Evolutionary conservation across 2,797 vertebrate genomes (phyloP).

Genomic region (Coregonus suidteri): DNA sequence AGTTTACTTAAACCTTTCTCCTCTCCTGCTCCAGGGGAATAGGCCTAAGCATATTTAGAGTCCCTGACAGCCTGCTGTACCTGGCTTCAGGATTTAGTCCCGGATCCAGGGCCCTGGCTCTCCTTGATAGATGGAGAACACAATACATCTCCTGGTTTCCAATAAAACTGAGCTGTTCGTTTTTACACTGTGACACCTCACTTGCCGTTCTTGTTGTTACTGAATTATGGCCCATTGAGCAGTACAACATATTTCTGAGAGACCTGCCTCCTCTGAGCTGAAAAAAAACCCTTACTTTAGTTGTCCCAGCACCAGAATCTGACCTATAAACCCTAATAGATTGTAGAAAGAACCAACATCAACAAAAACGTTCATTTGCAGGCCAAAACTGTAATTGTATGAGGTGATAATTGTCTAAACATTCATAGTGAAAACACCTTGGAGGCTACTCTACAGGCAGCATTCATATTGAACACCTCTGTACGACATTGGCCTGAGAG

Average conservation of each 20-base stretch:
- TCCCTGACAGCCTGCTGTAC: constrained; percentile 65
- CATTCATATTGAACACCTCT: not conserved
- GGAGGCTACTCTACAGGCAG: not conserved
- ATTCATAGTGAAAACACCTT: not conserved
- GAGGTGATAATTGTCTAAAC: not conserved
- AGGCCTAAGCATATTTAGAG: constrained; percentile 47
- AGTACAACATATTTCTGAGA: constrained; percentile 41
- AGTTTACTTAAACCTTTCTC: constrained; percentile 58
- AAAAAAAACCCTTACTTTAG: constrained; percentile 40
- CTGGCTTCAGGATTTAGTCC: constrained; percentile 61
- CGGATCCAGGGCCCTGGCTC: constrained; percentile 55
- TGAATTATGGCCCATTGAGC: constrained; percentile 49
- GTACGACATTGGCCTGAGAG: not conserved
- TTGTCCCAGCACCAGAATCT: not conserved
- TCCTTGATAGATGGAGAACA: constrained; percentile 73
- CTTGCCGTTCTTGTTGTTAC: constrained; percentile 23
- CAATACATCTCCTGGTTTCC: constrained; percentile 66
- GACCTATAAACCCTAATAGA: not conserved
- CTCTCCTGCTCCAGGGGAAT: constrained; percentile 53
- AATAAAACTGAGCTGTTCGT: constrained; percentile 65
- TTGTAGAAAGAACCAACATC: not conserved
- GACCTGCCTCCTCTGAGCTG: constrained; percentile 57
- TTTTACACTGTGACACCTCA: constrained; percentile 59
- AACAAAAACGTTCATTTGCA: not conserved
- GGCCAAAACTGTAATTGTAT: not conserved